These are phyloP conservation scores for Mellilla xanthometata DNA, from an alignment of 2,888 invertebrate species.

Conservation along the genomic window DNA sequence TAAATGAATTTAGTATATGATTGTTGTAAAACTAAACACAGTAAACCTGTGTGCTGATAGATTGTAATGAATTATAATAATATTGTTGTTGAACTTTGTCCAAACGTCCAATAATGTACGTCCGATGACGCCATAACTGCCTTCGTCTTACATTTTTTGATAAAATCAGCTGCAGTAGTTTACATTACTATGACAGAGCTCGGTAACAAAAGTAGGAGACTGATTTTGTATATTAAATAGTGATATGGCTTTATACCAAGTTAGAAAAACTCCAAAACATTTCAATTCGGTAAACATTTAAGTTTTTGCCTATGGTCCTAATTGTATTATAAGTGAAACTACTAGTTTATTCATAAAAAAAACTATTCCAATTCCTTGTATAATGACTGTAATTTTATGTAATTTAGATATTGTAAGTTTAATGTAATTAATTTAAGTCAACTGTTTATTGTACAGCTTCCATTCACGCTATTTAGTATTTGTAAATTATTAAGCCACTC, in stretches of 20 bases:
- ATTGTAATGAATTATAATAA: slow-evolving; percentile 11
- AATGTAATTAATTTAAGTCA: slow-evolving; percentile 60
- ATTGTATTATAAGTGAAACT: slow-evolving; percentile 46
- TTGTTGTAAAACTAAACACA: slow-evolving; percentile 29
- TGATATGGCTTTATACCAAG: slow-evolving; percentile 69
- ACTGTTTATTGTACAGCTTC: slow-evolving; percentile 74
- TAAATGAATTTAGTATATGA: background rate
- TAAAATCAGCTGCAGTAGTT: background rate
- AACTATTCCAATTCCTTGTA: slow-evolving; percentile 73
- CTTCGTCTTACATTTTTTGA: slow-evolving; percentile 48
- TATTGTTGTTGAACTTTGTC: slow-evolving; percentile 39
- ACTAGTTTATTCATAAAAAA: slow-evolving; percentile 45
- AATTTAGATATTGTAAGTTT: slow-evolving; percentile 50
- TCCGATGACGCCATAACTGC: slow-evolving; percentile 58
- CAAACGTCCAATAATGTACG: slow-evolving; percentile 67
- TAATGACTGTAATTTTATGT: slow-evolving; percentile 63
- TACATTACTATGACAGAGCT: slow-evolving; percentile 52
- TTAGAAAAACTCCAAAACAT: slow-evolving; percentile 54
- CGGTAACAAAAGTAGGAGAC: slow-evolving; percentile 79
- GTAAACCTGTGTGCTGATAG: slow-evolving; percentile 27
- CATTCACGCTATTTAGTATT: slow-evolving; percentile 63
- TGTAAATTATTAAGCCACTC: slow-evolving; percentile 78
- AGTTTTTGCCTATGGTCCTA: slow-evolving; percentile 31
- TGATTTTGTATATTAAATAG: slow-evolving; percentile 76
- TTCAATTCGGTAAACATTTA: slow-evolving; percentile 25